A percentile compares a stretch with the other conserved stretches of the same genome.
Evolutionary conservation across 1,140 invertebrate genomes (phyloP).

Genomic region (Zaprionus ghesquierei): DNA sequence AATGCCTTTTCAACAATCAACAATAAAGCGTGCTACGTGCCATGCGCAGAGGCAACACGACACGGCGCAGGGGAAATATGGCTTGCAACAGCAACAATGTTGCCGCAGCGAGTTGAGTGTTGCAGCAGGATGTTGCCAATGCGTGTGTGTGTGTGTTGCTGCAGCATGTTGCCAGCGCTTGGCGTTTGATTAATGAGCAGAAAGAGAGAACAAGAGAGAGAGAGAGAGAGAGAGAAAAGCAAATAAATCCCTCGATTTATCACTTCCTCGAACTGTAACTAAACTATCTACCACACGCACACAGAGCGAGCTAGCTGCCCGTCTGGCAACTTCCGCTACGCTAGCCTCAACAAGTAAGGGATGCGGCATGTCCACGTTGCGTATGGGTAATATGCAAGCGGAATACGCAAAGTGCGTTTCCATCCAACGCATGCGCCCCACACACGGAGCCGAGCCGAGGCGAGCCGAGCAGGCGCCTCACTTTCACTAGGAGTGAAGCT

Average conservation of each 20-base stretch:
- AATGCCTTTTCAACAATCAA: slow-evolving; percentile 57
- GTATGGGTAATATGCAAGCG: slow-evolving; percentile 6
- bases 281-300: not conserved
- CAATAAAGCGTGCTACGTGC: slow-evolving; percentile 32
- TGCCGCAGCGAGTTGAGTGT: not conserved
- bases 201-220: not conserved
- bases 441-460: not conserved
- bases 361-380: not conserved
- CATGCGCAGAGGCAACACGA: slow-evolving; percentile 48
- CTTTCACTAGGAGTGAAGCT: slow-evolving; percentile 44
- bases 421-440: slow-evolving; percentile 47
- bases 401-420: not conserved
- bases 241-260: not conserved
- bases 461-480: slow-evolving; percentile 2
- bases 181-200: not conserved
- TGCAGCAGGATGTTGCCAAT: not conserved
- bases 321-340: not conserved
- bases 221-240: not conserved
- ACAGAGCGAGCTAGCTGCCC: no score
- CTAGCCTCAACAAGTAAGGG: slow-evolving; percentile 33
- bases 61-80: slow-evolving; percentile 28
- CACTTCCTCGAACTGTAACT: no score
- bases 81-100: slow-evolving; percentile 8
- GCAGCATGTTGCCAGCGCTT: not conserved
- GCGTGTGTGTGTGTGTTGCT: no score